Base-by-base conservation (phyloP, 1,140 invertebrate species). In the Schlechtendalia chinensis region DNA sequence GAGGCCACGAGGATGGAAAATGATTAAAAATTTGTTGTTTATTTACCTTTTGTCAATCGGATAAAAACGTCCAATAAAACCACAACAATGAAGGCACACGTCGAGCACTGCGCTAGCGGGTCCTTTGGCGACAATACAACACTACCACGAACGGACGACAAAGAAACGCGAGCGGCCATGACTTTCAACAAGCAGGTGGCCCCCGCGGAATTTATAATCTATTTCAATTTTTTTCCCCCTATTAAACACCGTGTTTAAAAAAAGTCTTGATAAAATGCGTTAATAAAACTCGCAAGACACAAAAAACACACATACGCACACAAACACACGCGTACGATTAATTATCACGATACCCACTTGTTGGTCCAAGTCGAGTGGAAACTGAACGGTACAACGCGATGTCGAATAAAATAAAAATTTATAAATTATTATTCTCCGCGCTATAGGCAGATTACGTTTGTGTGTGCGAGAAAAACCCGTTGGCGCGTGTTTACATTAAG, bases 1-100 rank as follows among this genome's bases (percentile, higher is more conserved):
- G 75, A 61, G 75, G 75, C 75, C 75, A 79, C 75, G 75, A 79
- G 75, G 75, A 79, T 79, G 56, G 58, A 61, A 63, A 79, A 79
- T 79, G 75, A 63, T 61, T 79, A 47, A 45, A 16, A 50, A 79
- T 19, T 47, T 39, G 61, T 77, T 79, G 75, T 79, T 79, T 79
- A 79, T 79, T 79, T 79, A 79, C 75, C 56, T 79, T 77, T 79
- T n/a, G 75, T 27, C 58, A 12, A 63, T 58, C 47, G n/a, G 47
- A 54, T 27, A 53, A 72, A 53, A 16, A 32, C 24, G 47, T 54
- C 22, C n/a, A 69, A 22, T 22, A 47, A 24, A 8, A 50, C 45
- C 22, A 47, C 67, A 69, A 69, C 45, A n/a, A 39, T 47, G n/a
- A 10, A n/a, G 39, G 45, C 47, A 29, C 17, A 56, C 24, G 29